Percentiles rank a stretch among this genome's conserved stretches.
Conservation (phyloP, 2,797 vertebrate genomes). For the Sebastes steindachneri region DNA sequence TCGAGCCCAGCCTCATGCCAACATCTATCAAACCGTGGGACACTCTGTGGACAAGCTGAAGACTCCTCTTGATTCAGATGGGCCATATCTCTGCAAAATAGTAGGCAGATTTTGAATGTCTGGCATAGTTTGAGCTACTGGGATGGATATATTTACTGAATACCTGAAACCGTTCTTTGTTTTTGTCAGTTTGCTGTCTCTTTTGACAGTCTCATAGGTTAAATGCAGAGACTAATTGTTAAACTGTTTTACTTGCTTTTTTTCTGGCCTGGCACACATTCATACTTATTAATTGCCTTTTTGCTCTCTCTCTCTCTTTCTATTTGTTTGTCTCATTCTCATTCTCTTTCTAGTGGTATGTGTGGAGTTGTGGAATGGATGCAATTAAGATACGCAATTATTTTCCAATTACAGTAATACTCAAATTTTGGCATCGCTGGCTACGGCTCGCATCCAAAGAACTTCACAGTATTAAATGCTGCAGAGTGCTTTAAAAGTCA, state of each 20-base stretch:
- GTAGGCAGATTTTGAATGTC: not conserved
- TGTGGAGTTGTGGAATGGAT: not conserved
- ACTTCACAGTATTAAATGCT: not conserved
- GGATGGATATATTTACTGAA: not conserved
- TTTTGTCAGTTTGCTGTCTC: not conserved
- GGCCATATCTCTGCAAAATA: not conserved
- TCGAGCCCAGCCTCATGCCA: constrained; percentile 49
- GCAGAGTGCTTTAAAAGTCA: constrained; percentile 14
- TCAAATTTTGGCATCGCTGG: not conserved
- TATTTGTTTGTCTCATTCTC: not conserved
- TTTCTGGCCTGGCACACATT: not conserved
- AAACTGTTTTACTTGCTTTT: not conserved
- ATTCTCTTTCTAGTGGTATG: not conserved
- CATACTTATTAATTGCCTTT: not conserved
- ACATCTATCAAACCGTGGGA: constrained; percentile 16
- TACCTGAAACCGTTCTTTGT: not conserved
- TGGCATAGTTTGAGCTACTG: not conserved
- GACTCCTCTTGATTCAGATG: not conserved
- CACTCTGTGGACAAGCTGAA: not conserved
- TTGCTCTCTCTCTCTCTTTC: not conserved
- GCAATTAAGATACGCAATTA: not conserved
- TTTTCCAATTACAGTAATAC: not conserved
- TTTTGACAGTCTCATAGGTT: not conserved
- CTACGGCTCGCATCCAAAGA: not conserved
- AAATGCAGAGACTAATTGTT: not conserved